A percentile compares a stretch with the other conserved stretches of the same genome.
phyloP scores from a whole-genome alignment of 2,888 invertebrate genomes.

The Ochropacha duplaris region DNA sequence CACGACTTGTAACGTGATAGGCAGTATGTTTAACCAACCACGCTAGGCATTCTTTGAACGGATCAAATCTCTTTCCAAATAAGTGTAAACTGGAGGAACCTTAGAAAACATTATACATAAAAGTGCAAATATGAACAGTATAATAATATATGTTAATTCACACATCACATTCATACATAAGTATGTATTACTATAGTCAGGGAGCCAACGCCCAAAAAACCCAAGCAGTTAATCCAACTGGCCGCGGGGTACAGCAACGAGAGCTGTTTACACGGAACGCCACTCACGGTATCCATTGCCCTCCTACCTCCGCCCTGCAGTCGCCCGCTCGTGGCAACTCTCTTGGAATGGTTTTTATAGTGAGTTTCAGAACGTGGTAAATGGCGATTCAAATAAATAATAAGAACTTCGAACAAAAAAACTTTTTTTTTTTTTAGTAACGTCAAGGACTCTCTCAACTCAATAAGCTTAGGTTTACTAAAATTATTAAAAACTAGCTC shows the following conservation, averaged over 20 bases:
- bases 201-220: background rate
- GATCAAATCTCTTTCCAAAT: no score
- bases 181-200: background rate
- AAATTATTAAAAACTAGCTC: no score
- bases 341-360: background rate
- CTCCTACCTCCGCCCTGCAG: background rate
- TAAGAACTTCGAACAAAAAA: no score
- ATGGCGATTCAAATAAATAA: background rate
- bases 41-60: no score
- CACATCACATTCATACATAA: background rate
- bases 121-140: no score
- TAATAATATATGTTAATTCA: background rate
- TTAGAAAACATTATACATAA: no score
- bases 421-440: no score
- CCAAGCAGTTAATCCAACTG: slow-evolving; percentile 29
- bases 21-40: no score
- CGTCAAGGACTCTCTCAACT: no score
- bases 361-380: background rate
- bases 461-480: no score
- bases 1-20: no score
- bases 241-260: slow-evolving; percentile 35
- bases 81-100: no score
- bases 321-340: background rate
- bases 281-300: slow-evolving; percentile 31
- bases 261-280: slow-evolving; percentile 47